These are phyloP conservation scores for Boulengeromyrus knoepffleri DNA, from an alignment of 2,113 vertebrate species.

Conservation along the genomic window DNA sequence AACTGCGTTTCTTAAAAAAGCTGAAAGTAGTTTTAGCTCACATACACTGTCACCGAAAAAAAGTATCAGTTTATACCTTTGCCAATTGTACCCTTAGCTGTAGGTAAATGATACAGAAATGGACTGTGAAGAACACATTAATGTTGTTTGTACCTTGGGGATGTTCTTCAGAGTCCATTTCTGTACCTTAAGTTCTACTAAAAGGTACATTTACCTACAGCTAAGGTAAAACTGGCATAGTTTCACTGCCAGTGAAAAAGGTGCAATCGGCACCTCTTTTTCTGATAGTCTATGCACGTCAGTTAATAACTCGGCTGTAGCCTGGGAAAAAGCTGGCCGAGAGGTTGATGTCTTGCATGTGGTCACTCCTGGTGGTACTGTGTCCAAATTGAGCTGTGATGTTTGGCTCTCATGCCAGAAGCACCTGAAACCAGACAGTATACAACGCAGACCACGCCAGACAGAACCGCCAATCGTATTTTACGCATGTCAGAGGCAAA, in stretches of 20 bases:
- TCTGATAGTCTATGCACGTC: background rate
- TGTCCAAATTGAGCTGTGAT: background rate
- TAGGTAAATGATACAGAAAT: background rate
- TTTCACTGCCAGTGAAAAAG: too few relatives aligned
- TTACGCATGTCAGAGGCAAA: background rate
- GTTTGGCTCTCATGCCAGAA: background rate
- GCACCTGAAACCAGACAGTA: background rate
- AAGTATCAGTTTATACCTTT: background rate
- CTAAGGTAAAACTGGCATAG: background rate
- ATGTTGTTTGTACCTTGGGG: background rate
- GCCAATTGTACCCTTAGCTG: background rate
- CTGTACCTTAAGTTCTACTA: background rate
- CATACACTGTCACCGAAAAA: background rate
- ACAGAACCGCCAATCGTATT: background rate
- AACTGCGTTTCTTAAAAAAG: background rate
- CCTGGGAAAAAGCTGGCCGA: background rate
- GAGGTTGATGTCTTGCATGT: background rate
- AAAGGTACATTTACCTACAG: background rate
- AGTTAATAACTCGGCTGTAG: background rate
- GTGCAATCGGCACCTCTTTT: background rate
- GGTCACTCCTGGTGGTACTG: background rate
- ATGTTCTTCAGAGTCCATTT: background rate
- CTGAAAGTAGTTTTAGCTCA: background rate
- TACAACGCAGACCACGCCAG: background rate
- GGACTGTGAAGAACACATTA: background rate